These are phyloP conservation scores for Charaxes varanes DNA, from an alignment of 1,140 invertebrate species.

Conservation along the genomic window DNA sequence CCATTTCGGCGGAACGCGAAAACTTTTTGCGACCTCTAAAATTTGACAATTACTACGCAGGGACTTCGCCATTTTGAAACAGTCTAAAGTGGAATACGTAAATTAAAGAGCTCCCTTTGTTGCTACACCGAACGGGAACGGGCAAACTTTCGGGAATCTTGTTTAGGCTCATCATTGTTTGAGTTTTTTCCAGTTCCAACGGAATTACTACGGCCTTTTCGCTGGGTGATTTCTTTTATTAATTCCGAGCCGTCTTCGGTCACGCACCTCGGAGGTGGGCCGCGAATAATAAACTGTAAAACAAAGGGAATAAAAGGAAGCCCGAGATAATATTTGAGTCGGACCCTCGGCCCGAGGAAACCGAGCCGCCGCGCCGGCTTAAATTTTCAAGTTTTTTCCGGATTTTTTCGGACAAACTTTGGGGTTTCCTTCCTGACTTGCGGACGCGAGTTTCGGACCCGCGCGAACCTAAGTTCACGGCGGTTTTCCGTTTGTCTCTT, in stretches of 20 bases:
- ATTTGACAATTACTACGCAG: slow-evolving; percentile 55
- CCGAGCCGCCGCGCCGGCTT: slow-evolving; percentile 45
- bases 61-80: slow-evolving; percentile 34
- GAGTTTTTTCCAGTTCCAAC: slow-evolving; percentile 24
- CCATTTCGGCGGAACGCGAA: slow-evolving; percentile 26
- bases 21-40: slow-evolving; percentile 47
- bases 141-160: slow-evolving; percentile 42
- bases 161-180: slow-evolving; percentile 38
- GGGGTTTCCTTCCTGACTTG: slow-evolving; percentile 52
- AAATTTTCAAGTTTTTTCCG: slow-evolving; percentile 54
- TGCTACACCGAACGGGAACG: slow-evolving; percentile 39
- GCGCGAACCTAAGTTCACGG: slow-evolving; percentile 39
- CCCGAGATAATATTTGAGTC: slow-evolving; percentile 58
- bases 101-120: slow-evolving; percentile 42
- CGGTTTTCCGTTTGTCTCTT: slow-evolving; percentile 46
- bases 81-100: slow-evolving; percentile 39
- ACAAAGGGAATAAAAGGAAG: slow-evolving; percentile 58
- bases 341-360: slow-evolving; percentile 42
- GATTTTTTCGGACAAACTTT: slow-evolving; percentile 53
- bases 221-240: slow-evolving; percentile 30
- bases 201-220: slow-evolving; percentile 23
- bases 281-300: slow-evolving; percentile 55
- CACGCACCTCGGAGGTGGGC: slow-evolving; percentile 23
- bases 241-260: slow-evolving; percentile 21
- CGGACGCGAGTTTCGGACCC: slow-evolving; percentile 41